Conservation (phyloP, 2,797 vertebrate species). For the Urosaurus nigricauda region DNA sequence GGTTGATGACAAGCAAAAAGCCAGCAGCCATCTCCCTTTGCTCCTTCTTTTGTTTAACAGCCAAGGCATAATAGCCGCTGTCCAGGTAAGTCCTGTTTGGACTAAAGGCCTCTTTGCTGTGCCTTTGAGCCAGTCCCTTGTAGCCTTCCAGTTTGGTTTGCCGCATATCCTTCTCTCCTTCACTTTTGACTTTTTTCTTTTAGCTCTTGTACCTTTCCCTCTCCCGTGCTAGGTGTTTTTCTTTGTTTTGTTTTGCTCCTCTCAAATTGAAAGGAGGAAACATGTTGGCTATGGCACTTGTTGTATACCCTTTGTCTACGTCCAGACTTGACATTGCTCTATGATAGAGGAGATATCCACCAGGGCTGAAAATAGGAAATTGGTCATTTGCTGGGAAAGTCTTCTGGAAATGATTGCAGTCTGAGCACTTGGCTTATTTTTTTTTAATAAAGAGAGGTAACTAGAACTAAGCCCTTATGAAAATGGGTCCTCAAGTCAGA, state of each 20-base stretch:
- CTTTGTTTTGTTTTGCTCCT: constrained; percentile 12
- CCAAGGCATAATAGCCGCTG: constrained; percentile 48
- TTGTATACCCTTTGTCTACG: not conserved
- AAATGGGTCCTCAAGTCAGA: not conserved
- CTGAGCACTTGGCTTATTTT: not conserved
- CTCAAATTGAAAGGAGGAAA: not conserved
- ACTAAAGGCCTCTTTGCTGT: not conserved
- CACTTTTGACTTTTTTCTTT: not conserved
- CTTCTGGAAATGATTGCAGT: not conserved
- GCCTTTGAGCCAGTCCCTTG: not conserved
- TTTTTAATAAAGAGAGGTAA: not conserved
- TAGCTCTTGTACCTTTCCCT: not conserved
- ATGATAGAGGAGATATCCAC: not conserved
- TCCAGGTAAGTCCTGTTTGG: constrained; percentile 46
- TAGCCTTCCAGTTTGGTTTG: not conserved
- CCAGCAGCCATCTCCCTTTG: constrained; percentile 42
- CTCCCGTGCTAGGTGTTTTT: not conserved
- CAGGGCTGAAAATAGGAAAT: not conserved
- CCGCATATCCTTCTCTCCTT: too few species aligned
- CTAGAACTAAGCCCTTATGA: not conserved
- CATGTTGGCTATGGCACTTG: constrained; percentile 9
- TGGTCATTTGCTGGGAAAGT: not conserved
- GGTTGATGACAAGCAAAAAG: constrained; percentile 19
- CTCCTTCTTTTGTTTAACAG: constrained; percentile 58
- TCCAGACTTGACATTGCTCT: too few species aligned